Percentiles rank a stretch among this genome's conserved stretches.
phyloP scores from a whole-genome alignment of 2,888 invertebrate species.

The Drosophila nigricruria region DNA sequence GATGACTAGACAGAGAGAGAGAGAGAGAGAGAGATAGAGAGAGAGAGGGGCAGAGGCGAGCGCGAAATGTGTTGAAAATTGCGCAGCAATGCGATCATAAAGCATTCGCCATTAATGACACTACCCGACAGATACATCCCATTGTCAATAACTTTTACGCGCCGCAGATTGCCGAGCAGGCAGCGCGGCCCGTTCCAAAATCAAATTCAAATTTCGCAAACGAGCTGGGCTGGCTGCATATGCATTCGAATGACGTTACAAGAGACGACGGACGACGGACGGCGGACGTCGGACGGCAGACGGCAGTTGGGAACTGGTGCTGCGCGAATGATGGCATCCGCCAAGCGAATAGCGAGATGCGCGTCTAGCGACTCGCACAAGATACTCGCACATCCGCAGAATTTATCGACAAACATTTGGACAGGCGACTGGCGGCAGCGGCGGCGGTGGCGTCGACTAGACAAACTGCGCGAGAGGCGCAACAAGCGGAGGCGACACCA shows the following conservation, averaged over 20 bases:
- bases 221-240: slow-evolving; percentile 48
- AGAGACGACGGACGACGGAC: no score
- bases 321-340: slow-evolving; percentile 82
- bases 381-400: slow-evolving; percentile 80
- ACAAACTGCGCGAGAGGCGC: slow-evolving; percentile 44
- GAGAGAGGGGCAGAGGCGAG: slow-evolving; percentile 45
- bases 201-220: slow-evolving; percentile 77
- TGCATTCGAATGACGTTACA: slow-evolving; percentile 44
- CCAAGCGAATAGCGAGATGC: slow-evolving; percentile 57
- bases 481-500: slow-evolving; percentile 7
- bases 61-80: slow-evolving; percentile 78
- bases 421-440: slow-evolving; percentile 50
- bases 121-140: slow-evolving; percentile 83
- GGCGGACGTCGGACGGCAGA: no score
- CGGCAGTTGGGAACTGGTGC: slow-evolving; percentile 11
- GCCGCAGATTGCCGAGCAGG: slow-evolving; percentile 70
- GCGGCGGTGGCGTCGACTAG: slow-evolving; percentile 49
- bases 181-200: slow-evolving; percentile 53
- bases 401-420: slow-evolving; percentile 83
- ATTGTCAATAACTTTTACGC: slow-evolving; percentile 83
- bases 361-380: slow-evolving; percentile 68
- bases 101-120: slow-evolving; percentile 84
- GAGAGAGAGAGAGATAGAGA: not conserved
- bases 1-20: slow-evolving; percentile 20
- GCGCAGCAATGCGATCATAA: slow-evolving; percentile 82